These are phyloP conservation scores for Disparrhopalites patrizii DNA, from an alignment of 2,888 invertebrate species.

Conservation along the genomic window DNA sequence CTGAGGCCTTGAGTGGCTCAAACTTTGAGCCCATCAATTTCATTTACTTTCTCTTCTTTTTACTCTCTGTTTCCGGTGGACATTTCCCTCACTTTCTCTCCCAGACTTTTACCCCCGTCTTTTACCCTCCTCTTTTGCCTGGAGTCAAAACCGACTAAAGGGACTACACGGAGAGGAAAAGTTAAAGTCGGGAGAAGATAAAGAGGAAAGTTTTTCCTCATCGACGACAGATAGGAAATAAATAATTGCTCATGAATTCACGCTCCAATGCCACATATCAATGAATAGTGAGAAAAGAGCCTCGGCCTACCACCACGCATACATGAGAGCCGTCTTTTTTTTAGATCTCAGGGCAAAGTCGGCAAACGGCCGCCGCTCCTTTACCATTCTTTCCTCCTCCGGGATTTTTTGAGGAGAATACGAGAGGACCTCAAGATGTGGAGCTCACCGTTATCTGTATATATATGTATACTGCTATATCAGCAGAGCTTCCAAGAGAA, in stretches of 20 bases:
- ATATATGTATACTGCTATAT: not conserved
- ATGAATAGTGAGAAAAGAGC: not conserved
- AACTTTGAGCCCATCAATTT: too few species aligned
- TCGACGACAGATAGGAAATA: slow-evolving; percentile 16
- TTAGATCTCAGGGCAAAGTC: not conserved
- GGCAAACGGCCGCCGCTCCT: not conserved
- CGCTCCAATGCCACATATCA: slow-evolving; percentile 3
- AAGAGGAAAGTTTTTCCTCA: not conserved
- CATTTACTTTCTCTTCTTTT: slow-evolving; percentile 10
- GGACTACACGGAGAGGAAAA: too few species aligned
- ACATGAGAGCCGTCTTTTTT: not conserved
- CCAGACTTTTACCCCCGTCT: too few species aligned
- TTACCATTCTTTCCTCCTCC: not conserved
- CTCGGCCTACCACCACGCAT: too few species aligned
- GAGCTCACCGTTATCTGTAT: not conserved
- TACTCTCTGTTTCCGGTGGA: slow-evolving; percentile 13
- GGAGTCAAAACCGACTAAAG: too few species aligned
- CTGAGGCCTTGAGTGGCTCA: too few species aligned
- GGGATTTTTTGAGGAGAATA: not conserved
- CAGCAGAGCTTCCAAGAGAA: not conserved
- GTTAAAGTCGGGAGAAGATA: not conserved
- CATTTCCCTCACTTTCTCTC: slow-evolving; percentile 16
- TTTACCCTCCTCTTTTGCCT: not conserved
- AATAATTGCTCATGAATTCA: slow-evolving; percentile 17
- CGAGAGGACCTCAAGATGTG: not conserved